phyloP scores from a whole-genome alignment of 2,113 vertebrate species.

The Sciurus niger region DNA sequence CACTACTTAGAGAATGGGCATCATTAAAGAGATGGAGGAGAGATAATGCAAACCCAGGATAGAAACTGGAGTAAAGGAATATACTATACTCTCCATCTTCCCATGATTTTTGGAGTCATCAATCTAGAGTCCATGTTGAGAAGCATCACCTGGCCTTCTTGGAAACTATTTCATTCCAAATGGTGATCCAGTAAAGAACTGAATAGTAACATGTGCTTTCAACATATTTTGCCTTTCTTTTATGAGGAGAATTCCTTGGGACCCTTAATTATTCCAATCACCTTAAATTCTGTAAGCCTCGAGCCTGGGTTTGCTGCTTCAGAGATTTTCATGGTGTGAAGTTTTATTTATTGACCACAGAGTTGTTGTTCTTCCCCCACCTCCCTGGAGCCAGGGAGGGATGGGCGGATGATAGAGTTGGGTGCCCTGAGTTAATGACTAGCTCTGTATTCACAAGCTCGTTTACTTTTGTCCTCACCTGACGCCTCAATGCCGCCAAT shows the following conservation, averaged over 20 bases:
- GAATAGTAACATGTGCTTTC: background rate
- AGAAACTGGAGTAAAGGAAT: background rate
- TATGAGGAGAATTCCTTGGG: background rate
- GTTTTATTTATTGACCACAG: conserved; percentile 78
- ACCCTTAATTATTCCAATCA: background rate
- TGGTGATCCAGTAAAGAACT: background rate
- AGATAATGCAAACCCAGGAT: background rate
- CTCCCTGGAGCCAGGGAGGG: conserved; percentile 60
- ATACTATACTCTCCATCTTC: background rate
- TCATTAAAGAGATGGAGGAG: background rate
- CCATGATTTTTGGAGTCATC: fast-evolving
- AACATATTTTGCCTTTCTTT: background rate
- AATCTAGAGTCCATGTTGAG: background rate
- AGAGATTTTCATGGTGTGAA: conserved; percentile 64
- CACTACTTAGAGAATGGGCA: background rate
- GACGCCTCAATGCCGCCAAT: conserved; percentile 83
- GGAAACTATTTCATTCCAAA: conserved; percentile 18
- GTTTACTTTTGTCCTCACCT: conserved; percentile 88
- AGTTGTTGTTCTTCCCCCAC: conserved; percentile 53
- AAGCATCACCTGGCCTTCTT: conserved; percentile 1
- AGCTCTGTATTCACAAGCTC: conserved; percentile 93
- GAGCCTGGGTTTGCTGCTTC: conserved; percentile 59
- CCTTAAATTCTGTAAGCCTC: background rate
- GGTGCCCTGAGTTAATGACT: conserved; percentile 90
- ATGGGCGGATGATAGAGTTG: conserved; percentile 87